These are phyloP conservation scores for Drosophila eugracilis DNA, from an alignment of 1,140 invertebrate species.

Conservation along the genomic window DNA sequence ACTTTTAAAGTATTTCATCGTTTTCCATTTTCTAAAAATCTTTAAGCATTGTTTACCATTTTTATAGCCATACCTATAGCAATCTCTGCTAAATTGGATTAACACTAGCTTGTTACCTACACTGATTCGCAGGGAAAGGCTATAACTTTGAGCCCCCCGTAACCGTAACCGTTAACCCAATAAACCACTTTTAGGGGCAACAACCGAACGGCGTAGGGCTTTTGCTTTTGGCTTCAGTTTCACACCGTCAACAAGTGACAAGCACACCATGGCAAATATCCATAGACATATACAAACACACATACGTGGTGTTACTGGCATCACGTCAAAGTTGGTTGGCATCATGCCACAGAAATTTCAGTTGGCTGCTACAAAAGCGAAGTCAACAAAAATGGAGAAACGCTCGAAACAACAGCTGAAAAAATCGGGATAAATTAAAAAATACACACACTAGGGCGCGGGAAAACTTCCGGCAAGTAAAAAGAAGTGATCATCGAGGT, in stretches of 20 bases:
- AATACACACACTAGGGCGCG: constrained; percentile 1
- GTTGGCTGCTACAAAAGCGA: constrained; percentile 44
- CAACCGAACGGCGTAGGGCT: constrained; percentile 41
- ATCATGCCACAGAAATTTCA: constrained; percentile 71
- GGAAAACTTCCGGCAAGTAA: not conserved
- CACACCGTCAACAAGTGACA: constrained; percentile 79
- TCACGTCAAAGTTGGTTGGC: constrained; percentile 69
- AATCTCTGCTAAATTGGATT: constrained; percentile 11
- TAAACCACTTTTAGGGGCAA: constrained; percentile 71
- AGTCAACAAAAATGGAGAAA: constrained; percentile 48
- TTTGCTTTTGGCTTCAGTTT: constrained; percentile 71
- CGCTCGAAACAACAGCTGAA: constrained; percentile 22
- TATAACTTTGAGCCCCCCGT: constrained; percentile 35
- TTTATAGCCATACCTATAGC: not conserved
- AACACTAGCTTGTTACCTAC: not conserved
- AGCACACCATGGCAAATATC: constrained; percentile 46
- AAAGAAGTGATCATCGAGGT: constrained; percentile 13
- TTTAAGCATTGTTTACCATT: not conserved
- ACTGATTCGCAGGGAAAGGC: constrained; percentile 9
- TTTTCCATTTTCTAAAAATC: no score
- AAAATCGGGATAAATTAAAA: constrained; percentile 20
- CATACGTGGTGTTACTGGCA: constrained; percentile 34
- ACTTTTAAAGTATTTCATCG: no score
- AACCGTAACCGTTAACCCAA: constrained; percentile 70
- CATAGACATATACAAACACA: constrained; percentile 20